Evolutionary conservation across 2,888 invertebrate genomes (phyloP).

Genomic region (Lycia hirtaria): DNA sequence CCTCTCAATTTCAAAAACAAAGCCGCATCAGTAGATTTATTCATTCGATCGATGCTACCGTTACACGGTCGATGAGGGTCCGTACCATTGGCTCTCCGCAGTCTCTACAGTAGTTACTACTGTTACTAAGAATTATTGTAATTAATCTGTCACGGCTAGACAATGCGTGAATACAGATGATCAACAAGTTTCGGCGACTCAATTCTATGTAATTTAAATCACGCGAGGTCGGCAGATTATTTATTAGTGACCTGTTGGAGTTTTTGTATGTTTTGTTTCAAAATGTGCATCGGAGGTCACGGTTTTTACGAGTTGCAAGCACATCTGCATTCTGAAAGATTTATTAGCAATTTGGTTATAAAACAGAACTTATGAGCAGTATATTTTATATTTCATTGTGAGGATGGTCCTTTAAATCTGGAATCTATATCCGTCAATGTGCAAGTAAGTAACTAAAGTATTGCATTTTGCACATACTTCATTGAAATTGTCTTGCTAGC

Average conservation of each 20-base stretch:
- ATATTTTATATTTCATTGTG: no score
- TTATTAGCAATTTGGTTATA: neutral
- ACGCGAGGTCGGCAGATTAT: conserved; percentile 21
- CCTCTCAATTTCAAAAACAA: conserved; percentile 83
- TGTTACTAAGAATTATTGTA: conserved; percentile 21
- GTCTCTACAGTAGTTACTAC: neutral
- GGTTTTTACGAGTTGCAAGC: neutral
- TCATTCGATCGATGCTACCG: conserved; percentile 73
- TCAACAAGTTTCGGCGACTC: conserved; percentile 30
- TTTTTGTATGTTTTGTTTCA: neutral
- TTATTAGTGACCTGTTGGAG: neutral
- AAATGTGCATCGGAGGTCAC: neutral
- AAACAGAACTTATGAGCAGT: neutral
- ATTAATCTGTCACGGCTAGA: conserved; percentile 38
- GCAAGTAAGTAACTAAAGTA: no score
- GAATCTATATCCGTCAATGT: no score
- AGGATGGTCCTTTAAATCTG: no score
- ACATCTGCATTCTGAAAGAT: neutral
- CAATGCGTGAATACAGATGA: conserved; percentile 31
- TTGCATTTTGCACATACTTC: no score
- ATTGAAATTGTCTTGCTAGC: no score
- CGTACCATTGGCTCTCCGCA: conserved; percentile 30
- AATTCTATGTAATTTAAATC: conserved; percentile 33
- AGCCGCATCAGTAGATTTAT: conserved; percentile 76
- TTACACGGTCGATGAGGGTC: conserved; percentile 54